Base-by-base conservation (phyloP, 2,113 vertebrate genomes). In the Leuciscus idus region DNA sequence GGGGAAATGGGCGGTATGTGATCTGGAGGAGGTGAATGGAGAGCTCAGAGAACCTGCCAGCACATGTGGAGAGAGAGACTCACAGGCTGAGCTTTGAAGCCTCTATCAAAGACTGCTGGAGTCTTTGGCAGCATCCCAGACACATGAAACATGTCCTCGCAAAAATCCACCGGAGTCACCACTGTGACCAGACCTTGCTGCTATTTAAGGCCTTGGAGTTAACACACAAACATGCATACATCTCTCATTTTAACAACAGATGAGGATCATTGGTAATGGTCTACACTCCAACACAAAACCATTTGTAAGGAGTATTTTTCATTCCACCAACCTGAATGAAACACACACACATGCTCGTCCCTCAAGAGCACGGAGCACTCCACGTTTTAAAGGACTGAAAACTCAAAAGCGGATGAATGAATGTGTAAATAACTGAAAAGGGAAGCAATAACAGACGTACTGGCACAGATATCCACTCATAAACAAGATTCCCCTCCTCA, bases 51-150 rank as follows among this genome's bases (percentile, higher is more conserved):
- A 91, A 39, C 59, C 81, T 91, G 92, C 92, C 93, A 93, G 88
- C 84, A 89, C 74, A 75, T 87, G 88, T 80, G 87, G 90, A 93
- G 89, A 85, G 80, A 92, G 90, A 91, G 85, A 88, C 90, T 89
- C 91, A 89, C 3, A 91, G 87, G 86, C 88, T 77, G 30, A 74
- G 80, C 92, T 95, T 95, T 95, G 92, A 95, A 93, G 92, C 91
- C 89, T 83, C 90, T 91, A 93, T 94, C 93, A 95, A 94, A 95
- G 92, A 89, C 91, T 87, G 90, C 91, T 87, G 89, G 89, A 94
- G 93, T 91, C 91, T 90, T 88, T 90, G 90, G 93, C 92, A 94
- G 90, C 84, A 86, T 86, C 86, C 57, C 90, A 91, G 89, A 90
- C 89, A 88, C 89, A 92, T 88, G 86, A 84, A 86, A 86, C 90